Conservation (phyloP, 2,113 vertebrate genomes). For the Boleophthalmus pectinirostris region DNA sequence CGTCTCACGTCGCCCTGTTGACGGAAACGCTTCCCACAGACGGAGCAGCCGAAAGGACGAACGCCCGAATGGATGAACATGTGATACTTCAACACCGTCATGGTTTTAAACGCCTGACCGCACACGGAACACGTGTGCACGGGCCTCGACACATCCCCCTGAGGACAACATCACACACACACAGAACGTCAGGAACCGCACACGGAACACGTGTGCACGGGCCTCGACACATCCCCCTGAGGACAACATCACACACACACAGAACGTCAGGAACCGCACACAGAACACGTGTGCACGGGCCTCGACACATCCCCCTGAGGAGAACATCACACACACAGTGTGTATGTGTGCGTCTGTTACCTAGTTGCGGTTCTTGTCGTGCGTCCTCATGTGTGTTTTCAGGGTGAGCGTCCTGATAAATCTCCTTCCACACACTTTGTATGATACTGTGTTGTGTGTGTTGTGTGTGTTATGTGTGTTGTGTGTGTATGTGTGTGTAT, state of each 20-base stretch:
- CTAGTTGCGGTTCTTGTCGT: neutral
- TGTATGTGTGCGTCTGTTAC: too few species aligned
- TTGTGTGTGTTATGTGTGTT: neutral
- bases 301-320: neutral
- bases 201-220: neutral
- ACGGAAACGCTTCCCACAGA: neutral
- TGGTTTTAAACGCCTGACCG: neutral
- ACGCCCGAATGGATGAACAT: slow-evolving; percentile 1
- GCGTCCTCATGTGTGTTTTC: neutral
- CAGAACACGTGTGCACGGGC: neutral
- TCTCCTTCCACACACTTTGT: neutral
- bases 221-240: neutral
- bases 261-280: too few species aligned
- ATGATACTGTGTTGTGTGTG: too few species aligned
- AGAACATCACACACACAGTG: neutral
- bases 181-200: too few species aligned
- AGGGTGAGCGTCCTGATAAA: neutral
- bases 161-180: neutral
- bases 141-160: neutral
- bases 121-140: neutral
- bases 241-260: neutral
- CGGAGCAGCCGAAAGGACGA: neutral
- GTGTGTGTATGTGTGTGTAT: too few species aligned
- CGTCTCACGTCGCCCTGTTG: neutral
- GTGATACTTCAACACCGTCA: neutral